Percentiles rank a stretch among this genome's conserved stretches.
Evolutionary conservation across 2,797 vertebrate species (phyloP).

Genomic region (Carduelis carduelis): DNA sequence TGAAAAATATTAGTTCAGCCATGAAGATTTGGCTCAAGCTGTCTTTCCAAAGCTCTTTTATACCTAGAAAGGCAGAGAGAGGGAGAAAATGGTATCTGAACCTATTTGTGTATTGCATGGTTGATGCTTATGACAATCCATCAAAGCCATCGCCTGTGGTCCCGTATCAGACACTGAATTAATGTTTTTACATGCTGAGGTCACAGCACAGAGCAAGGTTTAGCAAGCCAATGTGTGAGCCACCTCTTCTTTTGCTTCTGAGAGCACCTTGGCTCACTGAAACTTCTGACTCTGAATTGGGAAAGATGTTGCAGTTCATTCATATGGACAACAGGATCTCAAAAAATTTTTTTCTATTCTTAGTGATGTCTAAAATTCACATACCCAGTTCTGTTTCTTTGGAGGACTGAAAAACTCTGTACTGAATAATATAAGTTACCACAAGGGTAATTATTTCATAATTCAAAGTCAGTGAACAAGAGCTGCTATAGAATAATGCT

Average conservation of each 20-base stretch:
- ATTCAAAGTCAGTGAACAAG: not conserved
- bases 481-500: not conserved
- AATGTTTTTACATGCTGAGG: conserved; percentile 11
- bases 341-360: not conserved
- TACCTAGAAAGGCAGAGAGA: conserved; percentile 14
- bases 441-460: not conserved
- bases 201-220: not conserved
- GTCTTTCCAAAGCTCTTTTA: not conserved
- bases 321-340: not conserved
- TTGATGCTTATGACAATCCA: not conserved
- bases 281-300: conserved; percentile 1
- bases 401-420: not conserved
- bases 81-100: not conserved
- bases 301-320: conserved; percentile 32
- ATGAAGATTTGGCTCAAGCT: not conserved
- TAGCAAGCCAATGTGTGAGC: conserved; percentile 15
- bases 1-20: not conserved
- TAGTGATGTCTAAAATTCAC: not conserved
- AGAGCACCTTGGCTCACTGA: not conserved
- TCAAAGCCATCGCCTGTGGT: conserved; percentile 26
- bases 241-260: not conserved
- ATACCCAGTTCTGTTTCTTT: not conserved
- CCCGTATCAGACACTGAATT: conserved; percentile 17
- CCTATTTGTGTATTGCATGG: not conserved
- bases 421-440: not conserved